Percentiles rank a stretch among this genome's conserved stretches.
These are phyloP conservation scores for Fopius arisanus DNA, from an alignment of 1,140 invertebrate species.

Conservation along the genomic window DNA sequence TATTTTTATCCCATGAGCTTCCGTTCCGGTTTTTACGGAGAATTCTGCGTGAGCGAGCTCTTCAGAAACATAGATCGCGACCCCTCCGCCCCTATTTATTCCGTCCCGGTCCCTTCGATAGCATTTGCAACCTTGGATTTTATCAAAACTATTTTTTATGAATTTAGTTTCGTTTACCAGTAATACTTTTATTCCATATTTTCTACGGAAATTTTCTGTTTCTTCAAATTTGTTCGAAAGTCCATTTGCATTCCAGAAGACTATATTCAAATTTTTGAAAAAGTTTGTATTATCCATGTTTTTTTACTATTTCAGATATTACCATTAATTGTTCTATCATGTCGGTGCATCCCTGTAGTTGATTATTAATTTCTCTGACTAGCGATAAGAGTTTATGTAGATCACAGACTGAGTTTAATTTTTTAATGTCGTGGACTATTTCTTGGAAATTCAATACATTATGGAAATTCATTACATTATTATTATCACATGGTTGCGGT, in stretches of 20 bases:
- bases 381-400: no score
- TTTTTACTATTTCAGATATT: no score
- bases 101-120: neutral
- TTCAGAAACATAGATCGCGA: neutral
- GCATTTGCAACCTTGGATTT: neutral
- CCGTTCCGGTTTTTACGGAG: neutral
- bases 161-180: neutral
- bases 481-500: no score
- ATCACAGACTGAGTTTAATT: no score
- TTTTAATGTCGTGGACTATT: no score
- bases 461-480: no score
- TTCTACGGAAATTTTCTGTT: neutral
- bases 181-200: neutral
- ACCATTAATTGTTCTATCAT: no score
- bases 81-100: neutral
- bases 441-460: no score
- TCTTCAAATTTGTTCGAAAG: neutral
- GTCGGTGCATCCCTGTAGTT: neutral
- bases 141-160: neutral
- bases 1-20: neutral
- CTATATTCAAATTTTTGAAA: constrained; percentile 7
- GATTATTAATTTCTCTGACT: neutral
- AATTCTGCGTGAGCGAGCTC: neutral
- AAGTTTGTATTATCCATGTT: neutral
- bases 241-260: constrained; percentile 22